A percentile compares a stretch with the other conserved stretches of the same genome.
phyloP scores from a whole-genome alignment of 2,797 vertebrate species.

The Loris lydekkerianus region DNA sequence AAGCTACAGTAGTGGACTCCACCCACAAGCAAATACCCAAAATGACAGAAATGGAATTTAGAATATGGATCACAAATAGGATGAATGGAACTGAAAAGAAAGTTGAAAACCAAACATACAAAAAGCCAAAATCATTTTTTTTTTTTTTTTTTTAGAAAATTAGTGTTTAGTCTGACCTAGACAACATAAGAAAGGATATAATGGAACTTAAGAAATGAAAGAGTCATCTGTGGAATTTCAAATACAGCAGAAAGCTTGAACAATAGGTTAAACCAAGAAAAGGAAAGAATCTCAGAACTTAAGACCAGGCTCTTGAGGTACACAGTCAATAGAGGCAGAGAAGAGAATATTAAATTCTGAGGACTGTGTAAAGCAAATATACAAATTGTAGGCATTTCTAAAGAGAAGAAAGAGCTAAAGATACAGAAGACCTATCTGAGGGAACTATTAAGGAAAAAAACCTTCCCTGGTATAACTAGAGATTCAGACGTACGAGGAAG shows the following conservation, averaged over 20 bases:
- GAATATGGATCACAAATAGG: background rate
- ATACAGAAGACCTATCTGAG: background rate
- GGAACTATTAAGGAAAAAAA: background rate
- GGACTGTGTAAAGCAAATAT: background rate
- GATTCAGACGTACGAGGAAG: background rate
- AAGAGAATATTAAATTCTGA: background rate
- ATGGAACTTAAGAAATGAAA: background rate
- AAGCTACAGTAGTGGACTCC: background rate
- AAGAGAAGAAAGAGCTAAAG: background rate
- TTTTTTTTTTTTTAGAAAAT: background rate
- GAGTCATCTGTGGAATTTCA: background rate
- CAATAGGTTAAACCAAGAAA: background rate
- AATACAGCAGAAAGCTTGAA: background rate
- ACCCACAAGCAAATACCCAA: background rate
- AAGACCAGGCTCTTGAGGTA: background rate
- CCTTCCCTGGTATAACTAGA: background rate
- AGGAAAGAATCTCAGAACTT: background rate
- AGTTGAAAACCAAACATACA: background rate
- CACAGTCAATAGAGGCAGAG: background rate
- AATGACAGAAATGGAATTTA: background rate
- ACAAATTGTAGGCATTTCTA: background rate
- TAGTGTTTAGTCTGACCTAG: background rate
- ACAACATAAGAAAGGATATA: background rate
- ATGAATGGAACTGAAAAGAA: background rate
- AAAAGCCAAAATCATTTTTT: background rate